Evolutionary conservation across 2,797 vertebrate genomes (phyloP).

Genomic region (Sebastes miniatus): DNA sequence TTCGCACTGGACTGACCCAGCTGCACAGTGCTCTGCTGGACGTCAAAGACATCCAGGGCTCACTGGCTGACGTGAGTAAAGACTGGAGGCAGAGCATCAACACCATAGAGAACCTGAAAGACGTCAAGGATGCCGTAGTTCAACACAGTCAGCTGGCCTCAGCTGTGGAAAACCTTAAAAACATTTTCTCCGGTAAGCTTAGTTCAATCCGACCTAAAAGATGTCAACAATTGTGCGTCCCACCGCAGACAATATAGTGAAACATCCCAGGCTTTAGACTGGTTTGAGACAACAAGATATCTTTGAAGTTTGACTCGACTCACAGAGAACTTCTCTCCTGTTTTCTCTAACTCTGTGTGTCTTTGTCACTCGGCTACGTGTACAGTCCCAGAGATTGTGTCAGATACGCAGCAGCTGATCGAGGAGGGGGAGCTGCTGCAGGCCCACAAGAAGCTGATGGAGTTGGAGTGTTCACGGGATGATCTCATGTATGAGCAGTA

Average conservation of each 20-base stretch:
- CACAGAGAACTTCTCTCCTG: not conserved
- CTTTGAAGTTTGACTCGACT: not conserved
- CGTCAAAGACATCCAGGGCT: slow-evolving; percentile 93
- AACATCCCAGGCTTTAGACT: not conserved
- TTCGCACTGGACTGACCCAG: slow-evolving; percentile 94
- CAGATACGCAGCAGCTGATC: slow-evolving; percentile 90
- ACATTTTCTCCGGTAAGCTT: slow-evolving; percentile 88
- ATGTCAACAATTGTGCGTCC: not conserved
- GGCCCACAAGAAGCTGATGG: slow-evolving; percentile 95
- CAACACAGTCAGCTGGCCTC: slow-evolving; percentile 97
- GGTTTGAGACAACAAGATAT: not conserved
- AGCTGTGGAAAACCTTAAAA: slow-evolving; percentile 98
- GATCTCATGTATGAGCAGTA: slow-evolving; percentile 98
- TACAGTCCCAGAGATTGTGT: slow-evolving; percentile 93
- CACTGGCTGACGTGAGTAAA: slow-evolving; percentile 92
- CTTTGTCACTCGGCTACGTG: not conserved
- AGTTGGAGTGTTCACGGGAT: slow-evolving; percentile 95
- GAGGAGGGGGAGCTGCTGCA: slow-evolving; percentile 91
- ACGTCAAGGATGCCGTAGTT: slow-evolving; percentile 96
- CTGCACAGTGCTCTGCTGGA: slow-evolving; percentile 94
- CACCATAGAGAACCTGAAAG: slow-evolving; percentile 95
- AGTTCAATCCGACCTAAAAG: not conserved
- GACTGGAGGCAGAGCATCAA: slow-evolving; percentile 99
- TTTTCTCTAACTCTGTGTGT: not conserved
- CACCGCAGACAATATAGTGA: not conserved